These are phyloP conservation scores for human DNA, from an alignment of 2,113 vertebrate species.

Conservation along the genomic window DNA sequence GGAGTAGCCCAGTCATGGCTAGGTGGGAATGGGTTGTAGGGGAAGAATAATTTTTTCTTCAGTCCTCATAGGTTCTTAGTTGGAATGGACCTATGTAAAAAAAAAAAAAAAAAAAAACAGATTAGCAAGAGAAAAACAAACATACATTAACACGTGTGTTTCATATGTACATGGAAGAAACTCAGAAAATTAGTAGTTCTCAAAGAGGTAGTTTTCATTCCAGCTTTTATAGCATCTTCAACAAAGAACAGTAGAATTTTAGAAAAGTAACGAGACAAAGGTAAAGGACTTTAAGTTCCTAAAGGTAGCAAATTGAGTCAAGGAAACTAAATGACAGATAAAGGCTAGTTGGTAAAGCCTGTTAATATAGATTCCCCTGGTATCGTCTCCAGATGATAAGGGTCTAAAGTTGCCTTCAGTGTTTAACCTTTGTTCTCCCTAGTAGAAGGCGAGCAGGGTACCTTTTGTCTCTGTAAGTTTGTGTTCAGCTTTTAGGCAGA, in stretches of 20 bases:
- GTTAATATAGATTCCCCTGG: neutral
- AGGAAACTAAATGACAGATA: neutral
- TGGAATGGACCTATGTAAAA: neutral
- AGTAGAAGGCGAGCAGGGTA: neutral
- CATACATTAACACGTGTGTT: neutral
- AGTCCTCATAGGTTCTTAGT: neutral
- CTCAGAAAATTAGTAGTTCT: neutral
- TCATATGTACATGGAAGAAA: neutral
- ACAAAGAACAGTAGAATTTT: neutral
- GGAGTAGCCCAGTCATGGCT: neutral
- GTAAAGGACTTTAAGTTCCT: neutral
- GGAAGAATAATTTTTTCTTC: neutral
- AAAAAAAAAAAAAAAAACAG: neutral
- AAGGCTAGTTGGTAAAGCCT: neutral
- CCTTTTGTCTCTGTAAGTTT: neutral
- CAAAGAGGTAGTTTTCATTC: neutral
- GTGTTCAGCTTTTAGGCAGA: neutral
- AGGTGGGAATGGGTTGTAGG: neutral
- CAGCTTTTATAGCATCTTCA: neutral
- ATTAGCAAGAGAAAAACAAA: neutral
- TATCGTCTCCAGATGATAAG: neutral
- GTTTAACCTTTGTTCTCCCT: neutral
- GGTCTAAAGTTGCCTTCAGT: neutral
- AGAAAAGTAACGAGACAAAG: neutral
- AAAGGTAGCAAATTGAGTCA: neutral